phyloP scores from a whole-genome alignment of 2,888 invertebrate genomes.

The Drosophila hamatofila region DNA sequence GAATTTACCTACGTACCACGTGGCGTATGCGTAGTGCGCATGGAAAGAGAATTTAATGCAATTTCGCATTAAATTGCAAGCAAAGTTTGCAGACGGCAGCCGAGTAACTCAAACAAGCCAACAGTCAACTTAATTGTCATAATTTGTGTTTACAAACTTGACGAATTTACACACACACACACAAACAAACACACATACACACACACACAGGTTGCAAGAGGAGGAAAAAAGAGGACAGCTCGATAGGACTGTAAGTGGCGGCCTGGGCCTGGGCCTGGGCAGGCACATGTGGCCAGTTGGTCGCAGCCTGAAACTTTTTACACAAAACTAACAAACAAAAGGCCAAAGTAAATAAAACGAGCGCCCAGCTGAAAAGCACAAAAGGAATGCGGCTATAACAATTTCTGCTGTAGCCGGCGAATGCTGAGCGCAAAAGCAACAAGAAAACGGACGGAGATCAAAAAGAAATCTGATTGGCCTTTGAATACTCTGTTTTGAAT shows the following conservation, averaged over 20 bases:
- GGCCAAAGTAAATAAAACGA: constrained; percentile 71
- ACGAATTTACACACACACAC: constrained; percentile 67
- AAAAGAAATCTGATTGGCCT: background rate
- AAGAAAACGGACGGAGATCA: constrained; percentile 9
- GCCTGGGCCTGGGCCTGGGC: constrained; percentile 4
- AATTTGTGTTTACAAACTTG: constrained; percentile 80
- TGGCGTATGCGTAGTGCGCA: constrained; percentile 48
- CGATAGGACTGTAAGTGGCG: constrained; percentile 5
- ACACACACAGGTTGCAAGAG: constrained; percentile 1
- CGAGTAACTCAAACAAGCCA: constrained; percentile 63
- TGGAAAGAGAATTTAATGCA: constrained; percentile 61
- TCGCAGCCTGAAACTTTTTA: constrained; percentile 57
- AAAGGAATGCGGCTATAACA: constrained; percentile 49
- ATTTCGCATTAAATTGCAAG: constrained; percentile 66
- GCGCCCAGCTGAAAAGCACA: constrained; percentile 41
- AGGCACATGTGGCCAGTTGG: constrained; percentile 60
- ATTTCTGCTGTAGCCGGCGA: constrained; percentile 45
- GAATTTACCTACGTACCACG: constrained; percentile 57
- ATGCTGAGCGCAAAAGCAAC: constrained; percentile 37
- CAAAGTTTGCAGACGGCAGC: constrained; percentile 60
- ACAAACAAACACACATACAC: constrained; percentile 11
- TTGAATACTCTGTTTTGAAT: background rate
- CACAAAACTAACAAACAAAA: constrained; percentile 73
- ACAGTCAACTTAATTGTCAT: constrained; percentile 80
- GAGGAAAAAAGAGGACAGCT: background rate